Evolutionary conservation across 1,140 invertebrate genomes (phyloP), one percentile per base, ranked within the genome.

Genomic region (Bicyclus anynana): DNA sequence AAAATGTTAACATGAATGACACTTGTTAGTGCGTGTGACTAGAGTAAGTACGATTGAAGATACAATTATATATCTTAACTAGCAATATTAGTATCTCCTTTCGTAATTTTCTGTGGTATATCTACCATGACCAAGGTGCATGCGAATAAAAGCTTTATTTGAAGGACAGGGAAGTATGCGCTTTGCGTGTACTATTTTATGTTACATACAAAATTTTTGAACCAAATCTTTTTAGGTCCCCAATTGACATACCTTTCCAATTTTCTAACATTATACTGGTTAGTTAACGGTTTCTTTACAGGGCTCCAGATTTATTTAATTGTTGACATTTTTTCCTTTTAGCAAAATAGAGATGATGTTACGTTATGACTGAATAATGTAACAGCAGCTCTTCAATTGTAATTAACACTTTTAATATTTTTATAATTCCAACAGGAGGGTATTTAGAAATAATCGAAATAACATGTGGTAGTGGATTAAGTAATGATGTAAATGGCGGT

Each of bases 131-230:
- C n/a, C 48, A 12, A 33, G 56, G n/a, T 82, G 83, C 81, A 87
- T 84, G 84, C 73, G 21, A 59, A 21, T 59, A 59, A 69, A 68
- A 77, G 80, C 81, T 83, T 80, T 52, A 69, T 57, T 33, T 65
- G 72, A 80, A 81, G 78, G 78, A 77, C 80, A 83, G 75, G 81
- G 78, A 81, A 72, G 80, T 77, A 78, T 80, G 77, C 64, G 60
- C 72, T 72, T 69, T 66, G 52, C 29, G 17, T 42, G 37, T 57
- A 42, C 18, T 10, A 26, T 13, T 37, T 50, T 29, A 21, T 14
- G 14, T 20, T n/a, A n/a, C n/a, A 20, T 26, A 50, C 27, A 35
- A 14, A 38, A 26, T 5, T 27, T 42, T 21, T 18, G 18, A 18
- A 29, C 16, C 17, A 21, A 17, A 38, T 13, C 13, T 49, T 12